Percentiles rank a stretch among this genome's conserved stretches.
These are phyloP conservation scores for Amblyopsis rosae DNA, from an alignment of 2,113 vertebrate species.

Conservation along the genomic window DNA sequence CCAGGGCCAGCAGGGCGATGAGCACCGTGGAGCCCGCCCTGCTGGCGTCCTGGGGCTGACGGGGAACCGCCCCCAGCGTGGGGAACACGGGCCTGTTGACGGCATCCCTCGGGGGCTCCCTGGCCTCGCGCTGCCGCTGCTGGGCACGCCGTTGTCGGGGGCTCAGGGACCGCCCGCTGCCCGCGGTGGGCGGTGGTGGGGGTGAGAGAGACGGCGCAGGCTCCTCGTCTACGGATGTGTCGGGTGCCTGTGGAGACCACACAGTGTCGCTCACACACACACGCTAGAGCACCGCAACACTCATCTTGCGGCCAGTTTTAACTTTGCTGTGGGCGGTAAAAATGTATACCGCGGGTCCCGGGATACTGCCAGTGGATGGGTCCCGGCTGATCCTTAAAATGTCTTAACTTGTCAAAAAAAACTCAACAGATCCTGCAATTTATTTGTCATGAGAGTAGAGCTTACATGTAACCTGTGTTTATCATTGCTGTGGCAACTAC, in stretches of 20 bases:
- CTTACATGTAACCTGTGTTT: too few relatives aligned
- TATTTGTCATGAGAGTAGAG: too few relatives aligned
- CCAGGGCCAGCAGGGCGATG: constrained; percentile 90
- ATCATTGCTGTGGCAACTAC: too few relatives aligned
- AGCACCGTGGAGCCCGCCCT: constrained; percentile 83
- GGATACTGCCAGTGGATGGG: too few relatives aligned
- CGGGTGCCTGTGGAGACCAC: neutral
- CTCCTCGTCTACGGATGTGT: constrained; percentile 66
- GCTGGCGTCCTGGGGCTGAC: constrained; percentile 74
- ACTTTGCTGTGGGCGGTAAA: too few relatives aligned
- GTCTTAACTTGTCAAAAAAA: too few relatives aligned
- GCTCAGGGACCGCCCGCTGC: constrained; percentile 75
- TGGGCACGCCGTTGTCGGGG: constrained; percentile 89
- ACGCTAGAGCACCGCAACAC: neutral
- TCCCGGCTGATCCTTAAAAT: too few relatives aligned
- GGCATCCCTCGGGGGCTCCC: constrained; percentile 51
- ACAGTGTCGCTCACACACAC: neutral
- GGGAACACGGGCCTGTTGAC: constrained; percentile 70
- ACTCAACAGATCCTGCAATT: too few relatives aligned
- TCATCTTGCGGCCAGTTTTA: too few relatives aligned
- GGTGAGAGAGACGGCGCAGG: constrained; percentile 31
- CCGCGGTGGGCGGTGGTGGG: constrained; percentile 32
- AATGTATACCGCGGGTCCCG: too few relatives aligned
- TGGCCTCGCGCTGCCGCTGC: constrained; percentile 71
- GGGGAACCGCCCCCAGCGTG: constrained; percentile 73